phyloP scores from a whole-genome alignment of 2,888 invertebrate genomes.

The Blastobasis lacticolella region DNA sequence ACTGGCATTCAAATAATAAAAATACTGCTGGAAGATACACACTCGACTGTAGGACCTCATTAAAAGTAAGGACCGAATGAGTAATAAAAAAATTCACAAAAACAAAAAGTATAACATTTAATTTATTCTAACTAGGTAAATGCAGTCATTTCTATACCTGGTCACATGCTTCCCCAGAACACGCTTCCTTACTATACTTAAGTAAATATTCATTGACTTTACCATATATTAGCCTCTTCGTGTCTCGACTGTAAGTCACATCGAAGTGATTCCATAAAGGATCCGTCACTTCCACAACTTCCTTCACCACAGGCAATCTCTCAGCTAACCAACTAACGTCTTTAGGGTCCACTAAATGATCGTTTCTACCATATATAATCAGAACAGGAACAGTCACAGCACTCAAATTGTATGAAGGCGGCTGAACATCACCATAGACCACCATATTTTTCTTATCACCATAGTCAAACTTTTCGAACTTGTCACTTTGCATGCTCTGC shows the following conservation, averaged over 20 bases:
- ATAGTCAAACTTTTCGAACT: slow-evolving; percentile 48
- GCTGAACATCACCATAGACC: slow-evolving; percentile 32
- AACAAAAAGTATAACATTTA: no score
- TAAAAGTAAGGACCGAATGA: no score
- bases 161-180: background rate
- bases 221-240: slow-evolving; percentile 26
- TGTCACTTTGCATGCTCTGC: slow-evolving; percentile 29
- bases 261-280: slow-evolving; percentile 46
- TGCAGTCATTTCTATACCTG: no score
- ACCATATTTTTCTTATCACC: slow-evolving; percentile 34
- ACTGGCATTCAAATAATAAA: no score
- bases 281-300: slow-evolving; percentile 69
- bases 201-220: slow-evolving; percentile 12
- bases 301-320: slow-evolving; percentile 71
- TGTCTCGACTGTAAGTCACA: slow-evolving; percentile 32
- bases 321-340: slow-evolving; percentile 70
- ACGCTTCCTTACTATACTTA: slow-evolving; percentile 2
- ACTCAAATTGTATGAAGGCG: slow-evolving; percentile 42
- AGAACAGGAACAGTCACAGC: slow-evolving; percentile 39
- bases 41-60: no score
- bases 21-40: no score
- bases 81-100: no score
- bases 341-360: slow-evolving; percentile 75
- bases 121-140: no score
- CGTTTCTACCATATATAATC: slow-evolving; percentile 42